Evolutionary conservation across 2,888 invertebrate species (phyloP).

Genomic region (Drosophila trichaetosa): DNA sequence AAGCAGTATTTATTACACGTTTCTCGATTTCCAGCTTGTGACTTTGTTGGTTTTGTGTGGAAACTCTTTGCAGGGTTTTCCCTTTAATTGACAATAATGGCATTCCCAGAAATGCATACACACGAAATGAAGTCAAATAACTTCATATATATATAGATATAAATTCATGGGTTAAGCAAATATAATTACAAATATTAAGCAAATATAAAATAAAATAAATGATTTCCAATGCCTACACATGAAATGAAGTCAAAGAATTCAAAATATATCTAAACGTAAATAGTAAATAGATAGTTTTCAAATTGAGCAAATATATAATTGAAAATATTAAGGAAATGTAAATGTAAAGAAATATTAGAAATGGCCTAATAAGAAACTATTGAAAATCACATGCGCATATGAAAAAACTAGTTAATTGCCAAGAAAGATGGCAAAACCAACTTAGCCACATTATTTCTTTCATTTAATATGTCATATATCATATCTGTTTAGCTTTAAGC

Average conservation of each 20-base stretch:
- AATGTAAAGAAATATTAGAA: not conserved
- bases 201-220: too few relatives aligned
- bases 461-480: not conserved
- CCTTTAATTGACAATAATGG: not conserved
- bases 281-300: not conserved
- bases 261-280: not conserved
- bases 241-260: not conserved
- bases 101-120: not conserved
- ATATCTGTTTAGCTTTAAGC: not conserved
- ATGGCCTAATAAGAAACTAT: not conserved
- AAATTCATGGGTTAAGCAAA: not conserved
- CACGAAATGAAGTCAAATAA: not conserved
- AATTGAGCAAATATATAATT: not conserved
- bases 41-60: not conserved
- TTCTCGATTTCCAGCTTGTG: not conserved
- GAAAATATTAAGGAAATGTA: not conserved
- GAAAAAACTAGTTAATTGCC: not conserved
- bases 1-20: not conserved
- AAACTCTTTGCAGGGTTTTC: not conserved
- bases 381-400: not conserved
- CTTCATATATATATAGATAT: not conserved
- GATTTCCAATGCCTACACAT: not conserved
- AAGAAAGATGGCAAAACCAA: not conserved
- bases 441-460: not conserved
- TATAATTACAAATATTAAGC: not conserved